Evolutionary conservation across 2,797 vertebrate species (phyloP), one percentile per base, ranked within the genome.

Genomic region (Adelosebastes latens): DNA sequence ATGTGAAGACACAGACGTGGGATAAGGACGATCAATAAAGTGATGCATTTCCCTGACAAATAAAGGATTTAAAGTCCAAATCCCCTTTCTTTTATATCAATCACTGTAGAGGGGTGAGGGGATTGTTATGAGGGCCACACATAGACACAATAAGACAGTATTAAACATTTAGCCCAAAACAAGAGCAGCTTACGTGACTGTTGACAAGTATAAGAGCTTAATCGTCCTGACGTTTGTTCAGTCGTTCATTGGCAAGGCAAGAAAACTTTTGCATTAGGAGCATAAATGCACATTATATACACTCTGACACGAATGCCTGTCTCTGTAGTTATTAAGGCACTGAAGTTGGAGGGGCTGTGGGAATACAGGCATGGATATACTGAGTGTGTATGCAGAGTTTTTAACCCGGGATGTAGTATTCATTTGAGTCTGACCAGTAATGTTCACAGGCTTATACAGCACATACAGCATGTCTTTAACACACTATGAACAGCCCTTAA

Each of bases 281-380:
- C 82, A 89, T 84, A 82, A 84, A 90, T 86, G 86, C 86, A 90
- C 84, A 87, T 75, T 59, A 79, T 86, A 81, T 88, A 88, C 86
- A 90, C 83, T 70, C 80, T 86, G 86, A 93, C 83, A 87, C 84
- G 84, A 76, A 91, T 32, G 85, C 78, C 78, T 82, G 87, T 86
- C 84, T 86, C 79, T 88, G 82, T 83, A 82, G 80, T 86, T 81
- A 76, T 87, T 95, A 95, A 95, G 95, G 95, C 95, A 95, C 95
- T 95, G 89, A 92, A 90, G 86, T 92, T 79, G 66, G 72, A 74
- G 65, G 79, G 75, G 81, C 39, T 81, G 65, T 49, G 76, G 67
- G 80, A 61, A 75, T 64, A 88, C 68, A 81, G 80, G 42, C 73
- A 64, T 79, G 59, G 73, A 72, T 86, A 88, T 75, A 88, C 29